phyloP scores from a whole-genome alignment of 2,888 invertebrate genomes.

The Andrena minutula region DNA sequence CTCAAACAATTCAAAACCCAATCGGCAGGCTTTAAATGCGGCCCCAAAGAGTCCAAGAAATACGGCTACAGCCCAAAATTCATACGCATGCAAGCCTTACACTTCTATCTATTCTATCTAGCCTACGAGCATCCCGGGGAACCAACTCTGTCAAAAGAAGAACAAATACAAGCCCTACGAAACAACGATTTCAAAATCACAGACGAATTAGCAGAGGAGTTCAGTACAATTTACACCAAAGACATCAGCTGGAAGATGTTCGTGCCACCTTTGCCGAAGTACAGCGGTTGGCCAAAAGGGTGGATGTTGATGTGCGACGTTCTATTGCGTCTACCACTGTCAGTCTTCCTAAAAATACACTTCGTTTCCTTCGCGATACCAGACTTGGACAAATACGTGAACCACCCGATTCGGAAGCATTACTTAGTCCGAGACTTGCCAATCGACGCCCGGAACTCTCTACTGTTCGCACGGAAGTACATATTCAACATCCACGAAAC shows the following conservation, averaged over 20 bases:
- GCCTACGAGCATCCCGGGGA: conserved; percentile 87
- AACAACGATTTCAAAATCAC: conserved; percentile 78
- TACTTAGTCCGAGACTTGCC: conserved; percentile 89
- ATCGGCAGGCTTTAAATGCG: conserved; percentile 51
- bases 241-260: conserved; percentile 90
- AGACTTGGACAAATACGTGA: conserved; percentile 87
- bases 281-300: conserved; percentile 87
- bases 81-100: conserved; percentile 88
- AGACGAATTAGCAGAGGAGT: conserved; percentile 84
- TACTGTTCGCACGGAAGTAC: conserved; percentile 87
- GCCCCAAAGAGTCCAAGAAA: conserved; percentile 80
- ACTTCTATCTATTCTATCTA: conserved; percentile 90
- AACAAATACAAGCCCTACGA: conserved; percentile 75
- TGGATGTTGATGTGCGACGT: conserved; percentile 91
- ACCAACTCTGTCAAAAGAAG: conserved; percentile 68
- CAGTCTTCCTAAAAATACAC: conserved; percentile 89
- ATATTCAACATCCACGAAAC: conserved; percentile 87
- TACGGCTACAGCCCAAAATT: conserved; percentile 89
- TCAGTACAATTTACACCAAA: conserved; percentile 86
- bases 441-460: conserved; percentile 84
- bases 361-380: conserved; percentile 87
- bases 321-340: conserved; percentile 89
- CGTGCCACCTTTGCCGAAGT: conserved; percentile 88
- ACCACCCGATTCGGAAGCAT: conserved; percentile 89
- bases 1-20: conserved; percentile 3